Evolutionary conservation across 2,113 vertebrate species (phyloP).

Genomic region (Mus musculus): GRCm39 chr6:27469501-27470000

Average conservation of each 20-base stretch:
- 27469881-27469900: not conserved
- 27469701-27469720: not conserved
- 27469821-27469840: too few species aligned
- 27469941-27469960: too few species aligned
- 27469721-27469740: not conserved
- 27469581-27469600: not conserved
- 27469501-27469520: not conserved
- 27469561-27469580: not conserved
- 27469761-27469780: not conserved
- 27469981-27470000: not conserved
- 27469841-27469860: too few species aligned
- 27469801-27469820: too few species aligned
- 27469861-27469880: not conserved
- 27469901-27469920: not conserved
- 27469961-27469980: accelerated
- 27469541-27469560: not conserved
- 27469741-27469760: not conserved
- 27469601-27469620: not conserved
- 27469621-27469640: not conserved
- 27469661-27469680: not conserved
- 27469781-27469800: not conserved
- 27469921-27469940: too few species aligned
- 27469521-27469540: conserved; percentile 26
- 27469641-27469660: not conserved
- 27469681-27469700: not conserved